Percentiles rank a stretch among this genome's conserved stretches.
These are phyloP conservation scores for Psephotus haematonotus DNA, from an alignment of 2,113 vertebrate genomes.

Conservation along the genomic window DNA sequence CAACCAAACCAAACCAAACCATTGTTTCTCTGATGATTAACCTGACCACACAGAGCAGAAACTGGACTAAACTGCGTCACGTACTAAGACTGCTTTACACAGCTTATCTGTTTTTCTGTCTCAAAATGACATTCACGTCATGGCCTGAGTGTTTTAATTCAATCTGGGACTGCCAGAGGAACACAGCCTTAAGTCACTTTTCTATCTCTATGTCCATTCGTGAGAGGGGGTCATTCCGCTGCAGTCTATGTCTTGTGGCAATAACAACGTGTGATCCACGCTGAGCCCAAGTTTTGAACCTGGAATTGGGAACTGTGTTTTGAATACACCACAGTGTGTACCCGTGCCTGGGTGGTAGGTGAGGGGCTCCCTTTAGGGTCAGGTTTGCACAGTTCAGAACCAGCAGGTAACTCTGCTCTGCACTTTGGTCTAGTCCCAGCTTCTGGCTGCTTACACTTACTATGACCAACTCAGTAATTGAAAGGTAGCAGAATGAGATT, in stretches of 20 bases:
- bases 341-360: fast-evolving
- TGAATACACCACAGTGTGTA: not conserved
- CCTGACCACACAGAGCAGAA: not conserved
- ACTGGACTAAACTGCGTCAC: not conserved
- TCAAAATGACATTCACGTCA: not conserved
- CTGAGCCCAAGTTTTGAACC: not conserved
- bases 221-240: not conserved
- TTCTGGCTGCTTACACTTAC: not conserved
- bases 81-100: not conserved
- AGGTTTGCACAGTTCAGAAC: not conserved
- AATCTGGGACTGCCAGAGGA: not conserved
- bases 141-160: not conserved
- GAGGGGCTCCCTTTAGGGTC: not conserved
- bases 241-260: not conserved
- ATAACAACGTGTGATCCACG: not conserved
- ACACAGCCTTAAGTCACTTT: not conserved
- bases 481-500: not conserved
- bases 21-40: not conserved
- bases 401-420: not conserved
- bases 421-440: not conserved
- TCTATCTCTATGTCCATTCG: not conserved
- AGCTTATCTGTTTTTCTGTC: not conserved
- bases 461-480: not conserved
- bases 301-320: not conserved
- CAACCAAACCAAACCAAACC: not conserved